Evolutionary conservation across 2,888 invertebrate genomes (phyloP).

Genomic region (Callinectes sapidus): DNA sequence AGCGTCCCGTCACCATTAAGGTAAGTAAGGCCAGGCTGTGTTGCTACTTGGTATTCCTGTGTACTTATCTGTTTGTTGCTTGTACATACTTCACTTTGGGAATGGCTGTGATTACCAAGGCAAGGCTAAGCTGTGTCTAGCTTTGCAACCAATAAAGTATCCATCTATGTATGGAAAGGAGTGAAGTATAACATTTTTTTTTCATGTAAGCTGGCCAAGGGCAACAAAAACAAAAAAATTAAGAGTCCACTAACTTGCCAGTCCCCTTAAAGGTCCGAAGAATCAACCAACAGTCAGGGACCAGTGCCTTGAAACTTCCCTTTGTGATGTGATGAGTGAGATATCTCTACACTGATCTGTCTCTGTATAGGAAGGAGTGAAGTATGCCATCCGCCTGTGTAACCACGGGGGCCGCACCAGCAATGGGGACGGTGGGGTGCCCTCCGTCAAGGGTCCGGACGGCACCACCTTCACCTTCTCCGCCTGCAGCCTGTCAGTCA

Average conservation of each 20-base stretch:
- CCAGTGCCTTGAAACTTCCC: no score
- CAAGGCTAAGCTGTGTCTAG: no score
- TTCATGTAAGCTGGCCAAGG: no score
- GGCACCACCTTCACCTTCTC: constrained; percentile 93
- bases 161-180: not conserved
- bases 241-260: no score
- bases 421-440: constrained; percentile 94
- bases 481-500: constrained; percentile 93
- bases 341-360: no score
- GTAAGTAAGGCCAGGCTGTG: constrained; percentile 79
- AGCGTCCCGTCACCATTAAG: constrained; percentile 89
- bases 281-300: no score
- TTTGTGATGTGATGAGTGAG: no score
- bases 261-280: no score
- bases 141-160: no score
- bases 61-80: not conserved
- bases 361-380: constrained; percentile 76
- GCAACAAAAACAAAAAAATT: no score
- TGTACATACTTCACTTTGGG: no score
- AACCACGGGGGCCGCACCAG: constrained; percentile 94
- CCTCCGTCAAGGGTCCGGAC: constrained; percentile 92
- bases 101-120: no score
- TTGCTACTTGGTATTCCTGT: not conserved
- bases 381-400: constrained; percentile 91
- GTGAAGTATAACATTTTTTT: constrained; percentile 88